Conservation (phyloP, 2,888 invertebrate species). For the Elegia similella region DNA sequence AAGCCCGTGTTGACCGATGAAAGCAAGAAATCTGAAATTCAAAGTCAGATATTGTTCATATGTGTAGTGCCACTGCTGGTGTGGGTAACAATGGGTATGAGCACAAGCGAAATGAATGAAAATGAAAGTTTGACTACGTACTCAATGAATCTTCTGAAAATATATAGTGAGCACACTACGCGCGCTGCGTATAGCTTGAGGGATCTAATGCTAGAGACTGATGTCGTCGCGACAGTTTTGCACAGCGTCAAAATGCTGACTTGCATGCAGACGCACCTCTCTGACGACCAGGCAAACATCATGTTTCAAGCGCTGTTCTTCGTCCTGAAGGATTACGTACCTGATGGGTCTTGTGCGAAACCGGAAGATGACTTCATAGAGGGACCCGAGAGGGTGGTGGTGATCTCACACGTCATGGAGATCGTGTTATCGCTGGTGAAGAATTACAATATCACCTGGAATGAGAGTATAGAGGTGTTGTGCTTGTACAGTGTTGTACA, state of each 20-base stretch:
- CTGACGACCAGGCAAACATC: slow-evolving; percentile 83
- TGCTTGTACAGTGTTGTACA: slow-evolving; percentile 78
- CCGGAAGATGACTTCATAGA: slow-evolving; percentile 43
- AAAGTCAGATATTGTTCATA: slow-evolving; percentile 83
- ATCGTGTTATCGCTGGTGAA: slow-evolving; percentile 84
- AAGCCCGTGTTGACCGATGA: slow-evolving; percentile 36
- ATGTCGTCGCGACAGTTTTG: slow-evolving; percentile 65
- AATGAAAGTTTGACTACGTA: slow-evolving; percentile 82
- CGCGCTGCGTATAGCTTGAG: slow-evolving; percentile 82
- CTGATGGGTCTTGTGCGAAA: slow-evolving; percentile 43
- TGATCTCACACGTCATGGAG: slow-evolving; percentile 85
- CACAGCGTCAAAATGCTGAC: slow-evolving; percentile 81
- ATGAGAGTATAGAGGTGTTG: slow-evolving; percentile 88
- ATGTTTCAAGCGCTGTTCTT: slow-evolving; percentile 84
- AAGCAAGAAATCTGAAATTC: slow-evolving; percentile 59
- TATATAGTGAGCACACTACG: slow-evolving; percentile 84
- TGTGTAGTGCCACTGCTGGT: slow-evolving; percentile 83
- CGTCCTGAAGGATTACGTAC: slow-evolving; percentile 79
- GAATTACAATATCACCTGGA: slow-evolving; percentile 88
- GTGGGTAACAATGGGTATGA: slow-evolving; percentile 47
- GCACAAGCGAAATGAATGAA: slow-evolving; percentile 35
- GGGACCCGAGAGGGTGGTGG: slow-evolving; percentile 55
- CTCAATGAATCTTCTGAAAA: slow-evolving; percentile 81
- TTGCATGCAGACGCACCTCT: slow-evolving; percentile 80
- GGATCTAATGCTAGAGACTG: slow-evolving; percentile 71